Conservation (phyloP, 2,113 vertebrate genomes). For the Chlamydotis undulata region DNA sequence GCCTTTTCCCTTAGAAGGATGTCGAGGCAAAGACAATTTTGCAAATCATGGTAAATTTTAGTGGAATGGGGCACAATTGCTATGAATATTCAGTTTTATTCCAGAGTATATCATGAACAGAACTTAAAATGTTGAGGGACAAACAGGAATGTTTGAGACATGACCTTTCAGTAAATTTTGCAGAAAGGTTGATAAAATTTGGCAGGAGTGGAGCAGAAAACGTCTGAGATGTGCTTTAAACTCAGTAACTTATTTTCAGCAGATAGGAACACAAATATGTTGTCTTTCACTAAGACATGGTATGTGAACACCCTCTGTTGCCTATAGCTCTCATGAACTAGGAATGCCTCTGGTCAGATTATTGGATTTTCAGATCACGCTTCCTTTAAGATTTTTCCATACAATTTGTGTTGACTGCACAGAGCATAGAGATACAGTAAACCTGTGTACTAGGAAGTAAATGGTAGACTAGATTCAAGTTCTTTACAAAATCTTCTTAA, state of each 20-base stretch:
- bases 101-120: rapidly evolving
- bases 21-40: neutral
- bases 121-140: neutral
- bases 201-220: neutral
- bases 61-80: neutral
- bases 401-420: neutral
- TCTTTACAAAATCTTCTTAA: neutral
- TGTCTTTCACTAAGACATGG: neutral
- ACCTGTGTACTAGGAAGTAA: neutral
- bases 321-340: neutral
- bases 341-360: neutral
- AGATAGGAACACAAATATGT: neutral
- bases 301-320: neutral
- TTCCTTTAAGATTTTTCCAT: rapidly evolving
- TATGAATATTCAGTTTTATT: neutral
- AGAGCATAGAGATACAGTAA: neutral
- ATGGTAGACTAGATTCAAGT: neutral
- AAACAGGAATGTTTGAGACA: neutral
- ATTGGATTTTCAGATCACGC: neutral
- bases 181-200: neutral
- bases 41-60: neutral
- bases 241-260: neutral
- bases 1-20: neutral
- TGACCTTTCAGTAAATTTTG: neutral
- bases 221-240: neutral